Evolutionary conservation across 2,888 invertebrate species (phyloP).

Genomic region (Troides helena): DNA sequence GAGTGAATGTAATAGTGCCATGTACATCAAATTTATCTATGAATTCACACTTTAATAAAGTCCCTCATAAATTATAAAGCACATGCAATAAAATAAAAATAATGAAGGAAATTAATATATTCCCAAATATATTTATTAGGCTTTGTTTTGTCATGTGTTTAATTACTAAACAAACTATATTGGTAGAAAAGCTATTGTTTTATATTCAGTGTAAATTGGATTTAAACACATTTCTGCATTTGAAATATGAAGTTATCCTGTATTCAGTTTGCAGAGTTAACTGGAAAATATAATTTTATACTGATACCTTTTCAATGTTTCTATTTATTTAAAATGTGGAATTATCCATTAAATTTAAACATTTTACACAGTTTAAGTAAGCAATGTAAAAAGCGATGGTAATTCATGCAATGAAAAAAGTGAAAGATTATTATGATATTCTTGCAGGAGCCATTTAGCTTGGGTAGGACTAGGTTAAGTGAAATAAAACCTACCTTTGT

Average conservation of each 20-base stretch:
- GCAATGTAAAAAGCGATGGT: slow-evolving; percentile 14
- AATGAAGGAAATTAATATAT: not conserved
- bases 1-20: not conserved
- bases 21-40: not conserved
- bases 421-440: not conserved
- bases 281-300: no score
- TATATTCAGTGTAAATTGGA: no score
- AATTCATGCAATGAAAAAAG: slow-evolving; percentile 14
- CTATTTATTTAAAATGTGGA: not conserved
- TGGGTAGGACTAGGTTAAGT: slow-evolving; percentile 14
- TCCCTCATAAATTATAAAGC: not conserved
- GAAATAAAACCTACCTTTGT: not conserved
- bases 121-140: not conserved
- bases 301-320: not conserved
- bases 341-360: not conserved
- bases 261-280: no score
- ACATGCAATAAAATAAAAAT: not conserved
- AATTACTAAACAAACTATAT: no score
- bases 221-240: no score
- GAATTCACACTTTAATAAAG: not conserved
- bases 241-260: no score
- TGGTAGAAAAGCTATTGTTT: no score
- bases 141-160: no score
- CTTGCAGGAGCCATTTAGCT: slow-evolving; percentile 2
- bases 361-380: not conserved